A percentile compares a stretch with the other conserved stretches of the same genome.
These are phyloP conservation scores for Amphiura filiformis DNA, from an alignment of 35 echinoderm and acorn worm genomes.

Conservation along the genomic window DNA sequence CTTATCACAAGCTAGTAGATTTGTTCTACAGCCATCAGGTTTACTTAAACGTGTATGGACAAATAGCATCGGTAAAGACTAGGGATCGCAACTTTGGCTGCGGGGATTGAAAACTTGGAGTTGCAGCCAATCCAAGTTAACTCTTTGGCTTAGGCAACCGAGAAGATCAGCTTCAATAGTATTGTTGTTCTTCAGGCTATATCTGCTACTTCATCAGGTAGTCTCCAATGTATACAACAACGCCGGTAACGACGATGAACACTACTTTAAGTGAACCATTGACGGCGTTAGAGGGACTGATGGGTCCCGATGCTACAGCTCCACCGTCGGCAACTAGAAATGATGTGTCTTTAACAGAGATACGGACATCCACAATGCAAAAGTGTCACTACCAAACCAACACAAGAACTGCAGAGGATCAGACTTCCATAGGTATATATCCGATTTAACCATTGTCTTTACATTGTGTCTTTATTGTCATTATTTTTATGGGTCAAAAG, in stretches of 20 bases:
- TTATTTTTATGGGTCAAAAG: not conserved
- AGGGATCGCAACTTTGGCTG: not conserved
- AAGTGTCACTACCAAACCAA: conserved; percentile 9
- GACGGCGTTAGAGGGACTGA: not conserved
- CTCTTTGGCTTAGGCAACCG: not conserved
- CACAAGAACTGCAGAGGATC: not conserved
- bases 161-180: not conserved
- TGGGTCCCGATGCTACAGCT: not conserved
- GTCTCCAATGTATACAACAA: not conserved
- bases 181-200: not conserved
- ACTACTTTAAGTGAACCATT: not conserved
- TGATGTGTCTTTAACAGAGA: not conserved
- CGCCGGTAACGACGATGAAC: not conserved
- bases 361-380: not conserved
- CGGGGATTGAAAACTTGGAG: not conserved
- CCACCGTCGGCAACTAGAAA: not conserved
- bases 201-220: not conserved
- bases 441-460: not conserved
- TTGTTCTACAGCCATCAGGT: not conserved
- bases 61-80: not conserved
- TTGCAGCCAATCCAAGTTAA: not conserved
- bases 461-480: not conserved
- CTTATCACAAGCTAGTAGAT: not conserved
- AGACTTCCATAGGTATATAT: conserved; percentile 1
- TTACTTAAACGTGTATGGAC: not conserved